Evolutionary conservation across 2,888 invertebrate genomes (phyloP).

Genomic region (Tricholauxania praeusta): DNA sequence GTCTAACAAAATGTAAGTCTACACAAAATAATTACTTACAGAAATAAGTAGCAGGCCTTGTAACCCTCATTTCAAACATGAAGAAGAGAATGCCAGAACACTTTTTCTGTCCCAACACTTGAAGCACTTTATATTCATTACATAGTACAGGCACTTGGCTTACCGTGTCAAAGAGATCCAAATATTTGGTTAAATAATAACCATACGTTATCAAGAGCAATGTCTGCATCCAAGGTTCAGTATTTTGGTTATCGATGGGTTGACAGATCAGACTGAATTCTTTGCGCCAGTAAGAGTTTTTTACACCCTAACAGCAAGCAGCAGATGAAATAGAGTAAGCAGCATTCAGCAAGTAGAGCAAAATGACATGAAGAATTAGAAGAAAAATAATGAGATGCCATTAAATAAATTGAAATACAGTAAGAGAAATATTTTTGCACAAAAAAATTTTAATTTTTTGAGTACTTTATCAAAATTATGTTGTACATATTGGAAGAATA

Average conservation of each 20-base stretch:
- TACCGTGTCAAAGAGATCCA: slow-evolving; percentile 80
- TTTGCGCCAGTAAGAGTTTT: slow-evolving; percentile 53
- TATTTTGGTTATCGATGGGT: slow-evolving; percentile 54
- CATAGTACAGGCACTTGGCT: slow-evolving; percentile 37
- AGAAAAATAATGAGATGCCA: slow-evolving; percentile 14
- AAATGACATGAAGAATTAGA: slow-evolving; percentile 30
- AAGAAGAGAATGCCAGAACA: no score
- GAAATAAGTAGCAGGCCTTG: no score
- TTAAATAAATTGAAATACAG: slow-evolving; percentile 41
- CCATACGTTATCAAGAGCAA: slow-evolving; percentile 70
- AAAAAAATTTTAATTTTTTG: no score
- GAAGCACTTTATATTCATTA: no score
- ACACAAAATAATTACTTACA: no score
- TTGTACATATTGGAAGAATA: no score
- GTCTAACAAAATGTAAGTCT: no score
- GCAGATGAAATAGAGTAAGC: no score
- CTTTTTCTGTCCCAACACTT: no score
- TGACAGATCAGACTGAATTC: slow-evolving; percentile 61
- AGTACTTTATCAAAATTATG: no score
- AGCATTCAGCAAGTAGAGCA: background rate
- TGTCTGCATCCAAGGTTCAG: slow-evolving; percentile 65
- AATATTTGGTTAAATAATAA: slow-evolving; percentile 77
- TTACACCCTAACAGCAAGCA: slow-evolving; percentile 46
- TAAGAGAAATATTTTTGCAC: no score
- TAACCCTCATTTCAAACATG: no score